Percentiles rank a stretch among this genome's conserved stretches.
phyloP scores from a whole-genome alignment of 2,888 invertebrate genomes.

The Cryptus armator region DNA sequence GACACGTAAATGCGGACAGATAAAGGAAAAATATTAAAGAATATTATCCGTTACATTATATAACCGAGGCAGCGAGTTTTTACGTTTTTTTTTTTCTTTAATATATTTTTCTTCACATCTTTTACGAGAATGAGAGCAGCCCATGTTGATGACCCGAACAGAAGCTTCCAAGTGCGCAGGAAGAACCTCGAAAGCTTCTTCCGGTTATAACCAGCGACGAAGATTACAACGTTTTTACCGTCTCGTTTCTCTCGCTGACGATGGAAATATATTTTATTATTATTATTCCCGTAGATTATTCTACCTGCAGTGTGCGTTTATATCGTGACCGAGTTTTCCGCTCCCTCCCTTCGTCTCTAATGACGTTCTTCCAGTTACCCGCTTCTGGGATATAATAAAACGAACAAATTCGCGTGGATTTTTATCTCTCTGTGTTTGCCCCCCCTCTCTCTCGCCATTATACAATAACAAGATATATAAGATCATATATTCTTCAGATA shows the following conservation, averaged over 20 bases:
- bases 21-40: constrained; percentile 48
- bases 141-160: constrained; percentile 26
- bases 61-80: background rate
- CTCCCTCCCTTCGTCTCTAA: background rate
- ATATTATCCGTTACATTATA: constrained; percentile 28
- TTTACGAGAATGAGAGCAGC: background rate
- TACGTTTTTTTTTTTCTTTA: constrained; percentile 7
- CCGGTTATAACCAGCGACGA: constrained; percentile 6
- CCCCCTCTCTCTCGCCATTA: background rate
- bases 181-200: constrained; percentile 8
- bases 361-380: constrained; percentile 19
- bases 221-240: constrained; percentile 48
- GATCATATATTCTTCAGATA: background rate
- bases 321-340: constrained; percentile 13
- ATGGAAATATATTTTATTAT: constrained; percentile 32
- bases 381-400: background rate
- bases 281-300: constrained; percentile 32
- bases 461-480: background rate
- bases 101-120: constrained; percentile 34
- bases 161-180: constrained; percentile 3
- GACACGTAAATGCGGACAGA: constrained; percentile 21
- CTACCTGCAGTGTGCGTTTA: background rate
- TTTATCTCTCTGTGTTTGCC: background rate
- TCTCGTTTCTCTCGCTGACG: constrained; percentile 16
- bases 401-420: background rate